Percentiles rank a stretch among this genome's conserved stretches.
These are phyloP conservation scores for Anguilla rostrata DNA, from an alignment of 2,113 vertebrate genomes.

Conservation along the genomic window DNA sequence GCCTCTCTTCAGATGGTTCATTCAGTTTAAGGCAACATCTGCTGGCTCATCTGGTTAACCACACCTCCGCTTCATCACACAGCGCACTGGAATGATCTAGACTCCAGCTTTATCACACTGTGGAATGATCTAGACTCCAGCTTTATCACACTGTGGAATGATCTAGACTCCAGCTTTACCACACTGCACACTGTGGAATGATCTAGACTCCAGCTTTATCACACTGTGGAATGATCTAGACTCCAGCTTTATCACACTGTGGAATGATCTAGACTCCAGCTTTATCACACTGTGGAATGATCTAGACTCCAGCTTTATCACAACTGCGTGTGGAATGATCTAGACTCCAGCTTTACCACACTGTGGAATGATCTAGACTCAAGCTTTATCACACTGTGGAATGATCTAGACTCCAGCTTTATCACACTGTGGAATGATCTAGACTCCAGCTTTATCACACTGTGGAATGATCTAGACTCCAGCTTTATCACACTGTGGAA, in stretches of 20 bases:
- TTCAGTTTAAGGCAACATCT: neutral
- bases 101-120: neutral
- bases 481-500: no score
- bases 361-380: no score
- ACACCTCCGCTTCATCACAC: neutral
- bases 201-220: neutral
- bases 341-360: no score
- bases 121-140: neutral
- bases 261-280: no score
- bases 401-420: no score
- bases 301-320: no score
- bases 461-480: neutral
- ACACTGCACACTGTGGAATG: neutral
- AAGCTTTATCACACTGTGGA: no score
- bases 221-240: no score
- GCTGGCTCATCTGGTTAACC: neutral
- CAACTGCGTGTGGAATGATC: no score
- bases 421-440: no score
- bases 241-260: neutral
- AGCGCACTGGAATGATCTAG: neutral
- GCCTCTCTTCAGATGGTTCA: neutral
- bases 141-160: neutral
- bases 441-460: neutral
- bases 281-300: no score
- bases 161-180: neutral